phyloP scores from a whole-genome alignment of 1,140 invertebrate genomes.

The Copidosoma floridanum region DNA sequence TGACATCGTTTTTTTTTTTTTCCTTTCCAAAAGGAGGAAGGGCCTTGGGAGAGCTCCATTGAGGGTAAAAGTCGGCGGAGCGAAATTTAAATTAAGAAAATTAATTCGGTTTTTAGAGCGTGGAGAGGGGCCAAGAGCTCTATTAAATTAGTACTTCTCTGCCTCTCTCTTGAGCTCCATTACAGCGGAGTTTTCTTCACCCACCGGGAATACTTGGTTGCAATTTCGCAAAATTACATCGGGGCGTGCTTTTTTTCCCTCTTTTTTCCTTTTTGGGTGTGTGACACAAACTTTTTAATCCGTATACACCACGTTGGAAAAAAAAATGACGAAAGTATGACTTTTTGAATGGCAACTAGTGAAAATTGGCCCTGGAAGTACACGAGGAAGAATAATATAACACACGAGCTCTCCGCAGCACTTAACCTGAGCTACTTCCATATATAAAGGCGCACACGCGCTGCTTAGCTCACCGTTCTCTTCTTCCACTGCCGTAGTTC shows the following conservation, averaged over 20 bases:
- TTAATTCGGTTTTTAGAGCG: slow-evolving; percentile 22
- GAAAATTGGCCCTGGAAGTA: no score
- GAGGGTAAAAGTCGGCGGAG: slow-evolving; percentile 1
- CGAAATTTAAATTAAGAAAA: slow-evolving; percentile 27
- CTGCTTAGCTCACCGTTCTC: no score
- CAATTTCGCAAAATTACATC: slow-evolving; percentile 12
- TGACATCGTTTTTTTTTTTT: neutral
- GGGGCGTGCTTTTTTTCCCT: neutral
- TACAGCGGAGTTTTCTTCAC: slow-evolving; percentile 5
- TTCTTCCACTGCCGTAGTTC: no score
- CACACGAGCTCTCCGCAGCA: no score
- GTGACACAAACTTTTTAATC: no score
- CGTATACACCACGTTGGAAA: no score
- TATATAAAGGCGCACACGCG: no score
- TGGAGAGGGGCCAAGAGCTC: neutral
- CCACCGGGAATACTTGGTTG: no score
- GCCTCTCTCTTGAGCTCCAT: slow-evolving; percentile 9
- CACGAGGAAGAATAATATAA: no score
- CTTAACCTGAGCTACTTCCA: no score
- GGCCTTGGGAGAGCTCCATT: neutral
- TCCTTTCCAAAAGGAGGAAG: neutral
- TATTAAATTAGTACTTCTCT: slow-evolving; percentile 23
- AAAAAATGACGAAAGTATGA: no score
- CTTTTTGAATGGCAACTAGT: no score
- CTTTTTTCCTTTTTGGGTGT: neutral